Evolutionary conservation across 2,113 vertebrate genomes (phyloP).

Genomic region (Clarias macrocephalus): DNA sequence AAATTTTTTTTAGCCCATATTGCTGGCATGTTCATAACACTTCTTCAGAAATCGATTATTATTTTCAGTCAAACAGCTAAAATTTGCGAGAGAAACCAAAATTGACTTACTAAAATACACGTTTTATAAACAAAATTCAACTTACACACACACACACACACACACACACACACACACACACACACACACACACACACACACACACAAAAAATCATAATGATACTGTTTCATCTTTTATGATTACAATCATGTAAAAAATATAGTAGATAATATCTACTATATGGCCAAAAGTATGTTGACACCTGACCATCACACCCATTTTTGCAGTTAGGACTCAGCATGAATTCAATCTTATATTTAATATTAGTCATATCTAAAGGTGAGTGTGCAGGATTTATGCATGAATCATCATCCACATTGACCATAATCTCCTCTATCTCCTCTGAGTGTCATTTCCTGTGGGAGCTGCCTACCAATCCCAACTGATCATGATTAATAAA

Average conservation of each 20-base stretch:
- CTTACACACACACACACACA: background rate
- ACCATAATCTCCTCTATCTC: background rate
- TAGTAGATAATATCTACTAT: background rate
- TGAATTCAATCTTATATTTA: background rate
- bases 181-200: background rate
- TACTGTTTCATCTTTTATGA: too few species aligned
- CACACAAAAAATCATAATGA: background rate
- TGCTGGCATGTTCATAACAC: background rate
- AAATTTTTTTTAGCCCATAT: background rate
- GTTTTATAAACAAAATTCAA: background rate
- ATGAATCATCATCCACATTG: conserved; percentile 24
- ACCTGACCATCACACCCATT: too few species aligned
- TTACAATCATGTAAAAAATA: background rate
- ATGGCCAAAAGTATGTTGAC: background rate
- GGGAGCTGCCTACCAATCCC: conserved; percentile 13
- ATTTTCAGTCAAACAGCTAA: background rate
- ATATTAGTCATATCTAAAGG: background rate
- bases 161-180: background rate
- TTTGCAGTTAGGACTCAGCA: background rate
- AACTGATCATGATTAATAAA: conserved; percentile 1
- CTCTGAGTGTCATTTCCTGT: conserved; percentile 27
- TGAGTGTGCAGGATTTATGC: background rate
- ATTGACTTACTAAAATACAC: background rate
- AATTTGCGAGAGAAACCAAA: background rate
- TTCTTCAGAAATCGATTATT: background rate